Evolutionary conservation across 2,797 vertebrate species (phyloP), one percentile per base, ranked within the genome.

Genomic region (Numenius phaeopus): DNA sequence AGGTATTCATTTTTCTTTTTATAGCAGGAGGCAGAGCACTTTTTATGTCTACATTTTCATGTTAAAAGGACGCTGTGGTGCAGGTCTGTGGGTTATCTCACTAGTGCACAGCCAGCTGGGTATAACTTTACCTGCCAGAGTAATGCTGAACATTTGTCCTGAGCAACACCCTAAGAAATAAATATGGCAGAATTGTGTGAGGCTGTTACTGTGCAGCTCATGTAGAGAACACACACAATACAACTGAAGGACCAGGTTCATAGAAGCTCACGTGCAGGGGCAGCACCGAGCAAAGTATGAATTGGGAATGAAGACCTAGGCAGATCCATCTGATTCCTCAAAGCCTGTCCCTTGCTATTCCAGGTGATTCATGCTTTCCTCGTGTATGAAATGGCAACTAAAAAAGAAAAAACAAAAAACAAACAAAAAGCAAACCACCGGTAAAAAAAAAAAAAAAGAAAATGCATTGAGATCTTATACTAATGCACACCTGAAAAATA

Each of bases 11-110:
- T 92, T 92, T 82, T 84, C 50, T 83, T 90, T 87, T 80, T 78
- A 50, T 21, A 95, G 69, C 42, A 92, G 55, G 50, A 94, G 29
- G 58, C 39, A 90, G 32, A 96, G 20, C 14, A 91, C 42, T 78
- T 84, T 88, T 93, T 58, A 73, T 83, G n/a, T 15, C 67, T 55
- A 72, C 72, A 22, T 91, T 93, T 95, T 95, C 90, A 89, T 80
- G 54, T 77, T 87, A 94, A 96, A 95, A 87, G 58, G 81, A 82
- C 61, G 82, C 14, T 18, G 32, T 61, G 57, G 19, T 67, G 11
- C 21, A 73, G 32, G 20, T 73, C 37, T 87, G 14, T 82, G 75
- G 49, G 96, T 95, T 87, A 81, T 90, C 66, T 90, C 67, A 54
- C 21, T 34, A 32, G 30, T 37, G 16, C 39, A 77, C 44, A 85